Evolutionary conservation across 1,140 invertebrate species (phyloP).

Genomic region (Cydia pomonella): DNA sequence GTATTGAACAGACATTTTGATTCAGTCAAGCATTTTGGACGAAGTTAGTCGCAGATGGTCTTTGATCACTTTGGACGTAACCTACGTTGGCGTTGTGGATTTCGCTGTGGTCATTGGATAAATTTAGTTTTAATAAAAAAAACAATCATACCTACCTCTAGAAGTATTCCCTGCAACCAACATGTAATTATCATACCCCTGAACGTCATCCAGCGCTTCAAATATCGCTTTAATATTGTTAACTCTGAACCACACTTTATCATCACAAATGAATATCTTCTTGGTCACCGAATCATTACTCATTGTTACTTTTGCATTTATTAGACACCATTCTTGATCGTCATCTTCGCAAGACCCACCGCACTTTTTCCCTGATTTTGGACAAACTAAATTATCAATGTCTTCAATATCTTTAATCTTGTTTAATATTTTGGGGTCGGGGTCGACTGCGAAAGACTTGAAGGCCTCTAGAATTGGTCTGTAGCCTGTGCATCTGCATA

Average conservation of each 20-base stretch:
- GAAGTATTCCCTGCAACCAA: constrained; percentile 42
- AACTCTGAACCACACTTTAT: constrained; percentile 38
- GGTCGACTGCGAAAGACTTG: constrained; percentile 85
- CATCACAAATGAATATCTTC: constrained; percentile 41
- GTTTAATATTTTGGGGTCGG: constrained; percentile 66
- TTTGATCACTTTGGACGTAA: too few relatives aligned
- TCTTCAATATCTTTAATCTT: constrained; percentile 82
- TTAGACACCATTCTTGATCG: constrained; percentile 42
- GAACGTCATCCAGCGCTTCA: constrained; percentile 38
- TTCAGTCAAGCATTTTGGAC: too few relatives aligned
- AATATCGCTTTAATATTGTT: constrained; percentile 39
- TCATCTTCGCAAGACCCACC: constrained; percentile 34
- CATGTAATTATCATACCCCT: constrained; percentile 44
- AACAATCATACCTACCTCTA: constrained; percentile 41
- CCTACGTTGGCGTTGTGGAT: too few relatives aligned
- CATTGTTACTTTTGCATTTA: constrained; percentile 35
- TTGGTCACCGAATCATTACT: constrained; percentile 29
- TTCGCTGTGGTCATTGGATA: too few relatives aligned
- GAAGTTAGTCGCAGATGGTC: too few relatives aligned
- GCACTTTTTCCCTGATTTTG: constrained; percentile 41
- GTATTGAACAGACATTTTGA: too few relatives aligned
- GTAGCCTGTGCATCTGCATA: constrained; percentile 93
- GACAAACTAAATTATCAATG: constrained; percentile 40
- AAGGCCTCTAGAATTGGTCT: constrained; percentile 90
- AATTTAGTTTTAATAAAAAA: not conserved